phyloP scores from a whole-genome alignment of 2,888 invertebrate genomes.

The Microctonus brassicae region DNA sequence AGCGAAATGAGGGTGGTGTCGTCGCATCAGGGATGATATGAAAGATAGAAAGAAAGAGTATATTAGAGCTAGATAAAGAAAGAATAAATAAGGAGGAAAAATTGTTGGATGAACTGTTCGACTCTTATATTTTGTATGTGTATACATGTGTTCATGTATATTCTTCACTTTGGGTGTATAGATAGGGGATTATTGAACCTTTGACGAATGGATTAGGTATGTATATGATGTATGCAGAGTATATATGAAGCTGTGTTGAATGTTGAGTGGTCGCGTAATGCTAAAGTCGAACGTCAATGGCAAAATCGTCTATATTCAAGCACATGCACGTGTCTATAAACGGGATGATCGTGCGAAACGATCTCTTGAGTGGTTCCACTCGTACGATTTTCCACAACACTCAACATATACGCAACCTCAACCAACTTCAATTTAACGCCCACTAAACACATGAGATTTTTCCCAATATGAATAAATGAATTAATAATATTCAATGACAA shows the following conservation, averaged over 20 bases:
- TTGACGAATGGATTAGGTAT: constrained; percentile 30
- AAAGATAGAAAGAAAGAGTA: neutral
- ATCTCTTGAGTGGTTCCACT: constrained; percentile 19
- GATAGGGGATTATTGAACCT: constrained; percentile 8
- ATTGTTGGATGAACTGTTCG: neutral
- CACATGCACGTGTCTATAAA: constrained; percentile 22
- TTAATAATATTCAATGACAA: neutral
- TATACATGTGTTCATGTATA: too few species aligned
- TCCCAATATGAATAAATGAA: neutral
- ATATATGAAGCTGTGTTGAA: neutral
- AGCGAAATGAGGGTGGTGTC: neutral
- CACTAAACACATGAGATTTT: constrained; percentile 4
- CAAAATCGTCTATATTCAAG: neutral
- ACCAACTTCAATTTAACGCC: neutral
- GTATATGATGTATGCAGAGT: neutral
- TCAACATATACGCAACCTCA: neutral
- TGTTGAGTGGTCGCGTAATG: constrained; percentile 8
- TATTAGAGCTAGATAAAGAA: neutral
- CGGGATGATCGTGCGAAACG: constrained; percentile 17
- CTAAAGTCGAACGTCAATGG: constrained; percentile 22
- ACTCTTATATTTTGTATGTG: neutral
- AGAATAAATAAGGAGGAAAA: neutral
- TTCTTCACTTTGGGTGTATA: neutral
- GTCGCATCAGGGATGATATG: neutral
- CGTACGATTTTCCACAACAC: neutral